A percentile compares a stretch with the other conserved stretches of the same genome.
These are phyloP conservation scores for Ecliptopera silaceata DNA, from an alignment of 2,888 invertebrate species.

Conservation along the genomic window DNA sequence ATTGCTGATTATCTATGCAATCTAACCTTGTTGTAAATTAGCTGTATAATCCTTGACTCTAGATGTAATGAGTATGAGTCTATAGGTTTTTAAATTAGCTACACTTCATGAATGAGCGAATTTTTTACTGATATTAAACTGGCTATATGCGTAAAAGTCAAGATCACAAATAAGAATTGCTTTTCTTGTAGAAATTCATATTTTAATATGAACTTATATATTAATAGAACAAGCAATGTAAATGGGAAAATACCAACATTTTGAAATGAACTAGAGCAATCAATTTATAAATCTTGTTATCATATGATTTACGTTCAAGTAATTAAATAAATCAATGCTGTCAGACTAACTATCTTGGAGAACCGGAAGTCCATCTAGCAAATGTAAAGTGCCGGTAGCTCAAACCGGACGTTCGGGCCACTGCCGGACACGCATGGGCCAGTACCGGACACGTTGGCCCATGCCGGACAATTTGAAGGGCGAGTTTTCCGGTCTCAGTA, in stretches of 20 bases:
- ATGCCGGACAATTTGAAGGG: constrained; percentile 62
- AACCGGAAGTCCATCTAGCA: constrained; percentile 78
- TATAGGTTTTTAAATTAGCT: neutral
- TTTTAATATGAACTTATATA: too few species aligned
- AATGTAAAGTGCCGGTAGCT: constrained; percentile 47
- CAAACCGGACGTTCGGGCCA: constrained; percentile 64
- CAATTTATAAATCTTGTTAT: neutral
- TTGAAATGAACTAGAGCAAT: neutral
- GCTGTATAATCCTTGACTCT: constrained; percentile 3
- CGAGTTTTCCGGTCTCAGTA: constrained; percentile 60
- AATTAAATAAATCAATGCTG: constrained; percentile 34
- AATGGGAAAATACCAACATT: too few species aligned
- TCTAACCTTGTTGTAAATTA: constrained; percentile 20
- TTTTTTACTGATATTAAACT: too few species aligned
- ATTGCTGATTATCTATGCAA: constrained; percentile 11
- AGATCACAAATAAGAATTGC: too few species aligned
- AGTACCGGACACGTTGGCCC: constrained; percentile 55
- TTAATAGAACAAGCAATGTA: too few species aligned
- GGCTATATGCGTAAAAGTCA: too few species aligned
- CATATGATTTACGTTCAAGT: constrained; percentile 6
- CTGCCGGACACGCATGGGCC: constrained; percentile 49
- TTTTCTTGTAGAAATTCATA: too few species aligned
- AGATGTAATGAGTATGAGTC: neutral
- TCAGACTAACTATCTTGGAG: constrained; percentile 36
- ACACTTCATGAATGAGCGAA: neutral